Base-by-base conservation (phyloP, 2,888 invertebrate genomes). In the Embidobia sp. region DNA sequence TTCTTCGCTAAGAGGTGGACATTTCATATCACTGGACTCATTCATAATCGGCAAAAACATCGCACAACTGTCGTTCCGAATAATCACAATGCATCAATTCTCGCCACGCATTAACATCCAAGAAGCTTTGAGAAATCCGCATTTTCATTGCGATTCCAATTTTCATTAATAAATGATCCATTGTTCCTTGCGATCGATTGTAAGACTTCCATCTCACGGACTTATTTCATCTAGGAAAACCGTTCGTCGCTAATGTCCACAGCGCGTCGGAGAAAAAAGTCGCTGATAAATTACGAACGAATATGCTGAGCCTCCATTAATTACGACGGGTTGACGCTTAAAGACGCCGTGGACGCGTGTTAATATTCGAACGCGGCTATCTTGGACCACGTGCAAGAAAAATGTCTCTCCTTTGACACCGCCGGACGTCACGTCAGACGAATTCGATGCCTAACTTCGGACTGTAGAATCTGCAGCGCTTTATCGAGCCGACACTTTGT, bases 11-110 rank as follows among this genome's bases (percentile, higher is more conserved):
- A 74, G 83, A 85, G 83, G 83, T 82, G 87, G 87, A 88, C 88
- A 86, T 84, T 85, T 86, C 85, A 85, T 87, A 87, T 87, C 87
- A 85, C 82, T 81, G 84, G 64, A 83, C 86, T 87, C 85, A 87
- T 87, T 87, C 87, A 86, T 87, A 87, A 87, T 83, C 82, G 79
- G 82, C 79, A 84, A 81, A 81, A 82, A n/a, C n/a, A n/a, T n/a
- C n/a, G n/a, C n/a, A n/a, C n/a, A n/a, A n/a, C n/a, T n/a, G n/a
- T n/a, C n/a, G n/a, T n/a, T n/a, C n/a, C n/a, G n/a, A n/a, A n/a
- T n/a, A n/a, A n/a, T n/a, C n/a, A n/a, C n/a, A n/a, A n/a, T n/a
- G n/a, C n/a, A n/a, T n/a, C n/a, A n/a, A n/a, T n/a, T n/a, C n/a
- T n/a, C n/a, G n/a, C n/a, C n/a, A n/a, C n/a, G n/a, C n/a, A n/a